A percentile compares a stretch with the other conserved stretches of the same genome.
Conservation (phyloP, 1,140 invertebrate species). For the Harlomillsia oculata region DNA sequence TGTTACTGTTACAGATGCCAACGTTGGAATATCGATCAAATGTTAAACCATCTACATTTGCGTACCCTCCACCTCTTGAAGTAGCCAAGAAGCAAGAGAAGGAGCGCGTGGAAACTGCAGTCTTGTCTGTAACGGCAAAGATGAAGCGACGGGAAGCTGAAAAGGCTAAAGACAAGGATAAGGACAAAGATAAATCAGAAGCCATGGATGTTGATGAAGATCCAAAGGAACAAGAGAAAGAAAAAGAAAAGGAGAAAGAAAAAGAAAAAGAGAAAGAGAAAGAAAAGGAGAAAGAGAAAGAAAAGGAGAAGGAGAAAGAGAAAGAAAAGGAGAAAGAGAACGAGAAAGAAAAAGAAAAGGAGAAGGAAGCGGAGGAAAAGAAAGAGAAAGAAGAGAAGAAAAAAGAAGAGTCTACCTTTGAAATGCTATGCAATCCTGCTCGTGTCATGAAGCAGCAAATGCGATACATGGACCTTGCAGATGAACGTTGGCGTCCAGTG, state of each 20-base stretch:
- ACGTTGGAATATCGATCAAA: conserved; percentile 87
- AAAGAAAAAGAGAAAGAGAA: conserved; percentile 43
- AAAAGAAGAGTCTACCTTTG: conserved; percentile 66
- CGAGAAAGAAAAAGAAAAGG: no score
- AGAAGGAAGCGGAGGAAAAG: conserved; percentile 61
- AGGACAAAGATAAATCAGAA: conserved; percentile 52
- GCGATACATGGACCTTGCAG: conserved; percentile 71
- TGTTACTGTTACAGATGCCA: conserved; percentile 62
- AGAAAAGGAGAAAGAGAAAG: conserved; percentile 42
- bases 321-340: conserved; percentile 55
- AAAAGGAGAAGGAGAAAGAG: conserved; percentile 50
- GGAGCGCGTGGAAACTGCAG: conserved; percentile 91
- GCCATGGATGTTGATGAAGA: conserved; percentile 46
- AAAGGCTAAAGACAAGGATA: conserved; percentile 48
- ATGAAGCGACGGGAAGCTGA: conserved; percentile 67
- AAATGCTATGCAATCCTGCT: conserved; percentile 88
- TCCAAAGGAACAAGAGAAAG: conserved; percentile 43
- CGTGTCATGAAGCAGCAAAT: conserved; percentile 86
- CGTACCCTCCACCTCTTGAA: conserved; percentile 91
- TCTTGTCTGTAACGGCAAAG: conserved; percentile 90
- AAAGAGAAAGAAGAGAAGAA: conserved; percentile 56
- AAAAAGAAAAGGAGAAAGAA: conserved; percentile 40
- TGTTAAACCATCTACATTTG: conserved; percentile 87
- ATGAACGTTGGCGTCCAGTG: conserved; percentile 70
- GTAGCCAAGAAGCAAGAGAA: conserved; percentile 96